These are phyloP conservation scores for Lordiphosa andalusiaca DNA, from an alignment of 2,888 invertebrate genomes.

Conservation along the genomic window DNA sequence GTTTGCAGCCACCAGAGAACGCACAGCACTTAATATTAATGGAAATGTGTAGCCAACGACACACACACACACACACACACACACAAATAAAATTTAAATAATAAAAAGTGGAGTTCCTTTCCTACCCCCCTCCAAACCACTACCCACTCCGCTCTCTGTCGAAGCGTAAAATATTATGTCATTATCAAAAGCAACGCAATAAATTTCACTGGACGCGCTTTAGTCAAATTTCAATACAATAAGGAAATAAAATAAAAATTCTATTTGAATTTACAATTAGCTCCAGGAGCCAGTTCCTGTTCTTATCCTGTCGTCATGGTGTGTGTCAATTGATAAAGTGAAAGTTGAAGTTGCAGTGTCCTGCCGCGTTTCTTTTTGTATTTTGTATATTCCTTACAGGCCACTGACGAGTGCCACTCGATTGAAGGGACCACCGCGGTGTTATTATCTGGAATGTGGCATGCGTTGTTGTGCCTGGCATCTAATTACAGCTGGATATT, in stretches of 20 bases:
- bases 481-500: conserved; percentile 68
- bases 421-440: conserved; percentile 59
- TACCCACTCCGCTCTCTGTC: conserved; percentile 43
- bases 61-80: conserved; percentile 43
- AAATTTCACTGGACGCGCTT: conserved; percentile 59
- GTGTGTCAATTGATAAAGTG: conserved; percentile 67
- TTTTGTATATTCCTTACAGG: conserved; percentile 39
- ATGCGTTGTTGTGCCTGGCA: conserved; percentile 60
- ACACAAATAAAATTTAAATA: conserved; percentile 64
- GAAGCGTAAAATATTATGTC: conserved; percentile 77
- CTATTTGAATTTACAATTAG: conserved; percentile 74
- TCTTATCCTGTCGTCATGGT: conserved; percentile 54
- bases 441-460: conserved; percentile 69
- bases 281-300: conserved; percentile 34
- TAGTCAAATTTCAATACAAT: conserved; percentile 63
- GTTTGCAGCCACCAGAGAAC: conserved; percentile 1
- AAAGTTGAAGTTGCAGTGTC: conserved; percentile 50
- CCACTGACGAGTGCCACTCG: conserved; percentile 67
- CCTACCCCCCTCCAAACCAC: background rate
- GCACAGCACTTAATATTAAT: conserved; percentile 71
- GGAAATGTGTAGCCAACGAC: conserved; percentile 61
- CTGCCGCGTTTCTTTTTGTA: conserved; percentile 54
- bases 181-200: conserved; percentile 73
- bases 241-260: conserved; percentile 29
- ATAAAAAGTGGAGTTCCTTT: conserved; percentile 25